These are phyloP conservation scores for Ochlodes sylvanus DNA, from an alignment of 2,888 invertebrate species.

Conservation along the genomic window DNA sequence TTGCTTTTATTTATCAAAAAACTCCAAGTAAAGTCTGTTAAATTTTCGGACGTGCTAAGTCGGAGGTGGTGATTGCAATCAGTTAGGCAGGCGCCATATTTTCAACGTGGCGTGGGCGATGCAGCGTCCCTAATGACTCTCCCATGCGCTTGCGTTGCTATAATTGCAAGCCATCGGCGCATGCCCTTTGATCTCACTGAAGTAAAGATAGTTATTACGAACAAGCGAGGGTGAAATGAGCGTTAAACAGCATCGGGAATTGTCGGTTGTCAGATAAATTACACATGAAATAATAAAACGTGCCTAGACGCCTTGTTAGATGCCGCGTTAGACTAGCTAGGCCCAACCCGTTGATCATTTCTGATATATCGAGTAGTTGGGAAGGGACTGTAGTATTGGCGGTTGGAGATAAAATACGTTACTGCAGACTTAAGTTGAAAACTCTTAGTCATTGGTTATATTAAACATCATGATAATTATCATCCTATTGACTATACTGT, in stretches of 20 bases:
- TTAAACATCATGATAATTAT: no score
- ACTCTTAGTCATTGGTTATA: no score
- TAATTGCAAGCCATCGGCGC: constrained; percentile 79
- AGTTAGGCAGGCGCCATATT: constrained; percentile 71
- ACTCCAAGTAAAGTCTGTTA: background rate
- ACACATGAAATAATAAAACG: constrained; percentile 76
- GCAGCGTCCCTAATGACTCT: constrained; percentile 70
- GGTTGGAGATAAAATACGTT: constrained; percentile 12
- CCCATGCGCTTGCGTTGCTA: constrained; percentile 73
- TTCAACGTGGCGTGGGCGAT: constrained; percentile 57
- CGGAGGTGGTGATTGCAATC: constrained; percentile 77
- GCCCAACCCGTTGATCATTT: constrained; percentile 53
- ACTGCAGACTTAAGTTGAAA: background rate
- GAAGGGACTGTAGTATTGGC: background rate
- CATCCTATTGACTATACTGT: no score
- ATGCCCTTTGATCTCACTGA: constrained; percentile 80
- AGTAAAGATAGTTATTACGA: constrained; percentile 81
- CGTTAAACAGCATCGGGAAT: constrained; percentile 69
- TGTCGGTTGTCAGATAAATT: constrained; percentile 76
- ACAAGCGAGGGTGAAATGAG: constrained; percentile 78
- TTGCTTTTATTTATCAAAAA: background rate
- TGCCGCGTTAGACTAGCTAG: constrained; percentile 45
- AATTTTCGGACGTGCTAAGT: constrained; percentile 63
- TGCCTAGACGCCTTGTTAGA: constrained; percentile 61
- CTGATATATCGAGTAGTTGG: constrained; percentile 15